Evolutionary conservation across 2,888 invertebrate species (phyloP), one percentile per base, ranked within the genome.

Genomic region (Scaptodrosophila latifasciaeformis): DNA sequence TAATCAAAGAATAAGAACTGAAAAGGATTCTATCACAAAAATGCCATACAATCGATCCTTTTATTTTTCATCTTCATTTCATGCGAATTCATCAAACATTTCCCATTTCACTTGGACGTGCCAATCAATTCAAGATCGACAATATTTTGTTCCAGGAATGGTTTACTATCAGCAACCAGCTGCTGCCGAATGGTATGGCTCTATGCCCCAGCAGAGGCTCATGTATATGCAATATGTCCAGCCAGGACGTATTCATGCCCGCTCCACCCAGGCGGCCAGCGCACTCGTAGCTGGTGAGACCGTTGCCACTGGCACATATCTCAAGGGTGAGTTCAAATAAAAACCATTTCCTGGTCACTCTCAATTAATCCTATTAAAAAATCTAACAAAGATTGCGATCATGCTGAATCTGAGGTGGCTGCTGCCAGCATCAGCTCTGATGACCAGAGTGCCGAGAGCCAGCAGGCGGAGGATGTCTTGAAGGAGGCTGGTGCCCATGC

Each of bases 261-360:
- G 85, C 47, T 84, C 85, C 45, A 77, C 84, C 19, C 82, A 82
- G 59, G 84, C 75, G 10, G 84, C 86, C 47, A 78, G 83, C 43
- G 86, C 85, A n/a, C 79, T 83, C 47, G 86, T 85, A n/a, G 81
- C 85, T 58, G 86, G 85, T 5, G 84, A 85, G 40, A 76, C 83
- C 27, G 82, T 85, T 44, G 84, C 84, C 56, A 82, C 86, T 50
- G 83, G 85, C 65, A 84, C 85, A 49, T 84, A 82, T 65, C 65
- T 86, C 51, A 75, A 83, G 70, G 85, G 86, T 86, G 78, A 79
- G 76, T 59, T n/a, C n/a, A n/a, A n/a, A n/a, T n/a, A n/a, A n/a
- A n/a, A n/a, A n/a, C n/a, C n/a, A n/a, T n/a, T 40, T 15, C 17
- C 3, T 29, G 19, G 21, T 19, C 0, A 39, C 27, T 12, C 5